Conservation (phyloP, 2,888 invertebrate species). For the Abrostola tripartita region DNA sequence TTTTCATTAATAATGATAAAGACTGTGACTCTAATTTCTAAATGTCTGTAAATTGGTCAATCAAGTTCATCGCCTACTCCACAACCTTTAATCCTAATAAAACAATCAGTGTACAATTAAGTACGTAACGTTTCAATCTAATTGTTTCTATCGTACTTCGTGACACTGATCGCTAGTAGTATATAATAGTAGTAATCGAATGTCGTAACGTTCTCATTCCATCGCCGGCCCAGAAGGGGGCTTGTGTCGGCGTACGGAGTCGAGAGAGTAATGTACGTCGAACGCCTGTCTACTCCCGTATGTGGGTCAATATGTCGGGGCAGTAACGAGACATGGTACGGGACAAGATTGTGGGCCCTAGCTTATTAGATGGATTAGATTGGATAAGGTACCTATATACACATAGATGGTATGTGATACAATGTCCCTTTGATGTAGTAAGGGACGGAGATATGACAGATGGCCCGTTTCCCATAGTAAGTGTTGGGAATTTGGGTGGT, state of each 20-base stretch:
- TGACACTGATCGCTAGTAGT: background rate
- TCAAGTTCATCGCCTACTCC: no score
- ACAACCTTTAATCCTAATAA: background rate
- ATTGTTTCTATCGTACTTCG: conserved; percentile 10
- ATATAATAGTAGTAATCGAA: background rate
- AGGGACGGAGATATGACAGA: conserved; percentile 16
- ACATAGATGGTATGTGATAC: conserved; percentile 3
- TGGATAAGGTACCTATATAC: conserved; percentile 16
- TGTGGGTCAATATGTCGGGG: conserved; percentile 53
- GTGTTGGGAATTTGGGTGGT: background rate
- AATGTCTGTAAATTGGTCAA: no score
- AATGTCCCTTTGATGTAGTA: conserved; percentile 42
- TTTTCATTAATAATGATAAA: no score
- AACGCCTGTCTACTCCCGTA: conserved; percentile 42
- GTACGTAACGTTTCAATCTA: conserved; percentile 18
- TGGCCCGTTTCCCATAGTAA: conserved; percentile 25
- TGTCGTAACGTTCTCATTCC: conserved; percentile 30
- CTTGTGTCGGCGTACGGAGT: background rate
- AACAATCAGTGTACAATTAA: conserved; percentile 4
- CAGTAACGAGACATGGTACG: conserved; percentile 25
- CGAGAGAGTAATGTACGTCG: conserved; percentile 41
- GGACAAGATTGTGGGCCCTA: conserved; percentile 26
- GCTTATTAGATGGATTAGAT: conserved; percentile 53
- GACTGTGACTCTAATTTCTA: no score
- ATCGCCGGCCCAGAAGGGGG: conserved; percentile 12